Conservation (phyloP, 2,888 invertebrate genomes). For the Lasioglossum villosulum region DNA sequence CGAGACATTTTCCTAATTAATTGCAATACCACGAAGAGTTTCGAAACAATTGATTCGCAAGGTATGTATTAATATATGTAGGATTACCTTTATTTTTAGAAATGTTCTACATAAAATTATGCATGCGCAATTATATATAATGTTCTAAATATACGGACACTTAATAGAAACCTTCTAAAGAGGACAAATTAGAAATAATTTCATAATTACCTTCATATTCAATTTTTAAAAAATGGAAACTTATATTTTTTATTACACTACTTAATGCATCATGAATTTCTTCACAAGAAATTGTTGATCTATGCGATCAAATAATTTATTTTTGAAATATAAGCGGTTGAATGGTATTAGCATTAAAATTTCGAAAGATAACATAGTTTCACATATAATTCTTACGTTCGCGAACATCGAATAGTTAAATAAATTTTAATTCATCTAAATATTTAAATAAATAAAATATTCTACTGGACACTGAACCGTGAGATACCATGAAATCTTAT, state of each 20-base stretch:
- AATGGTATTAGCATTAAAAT: not conserved
- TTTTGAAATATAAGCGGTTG: too few species aligned
- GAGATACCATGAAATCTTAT: not conserved
- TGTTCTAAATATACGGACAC: too few species aligned
- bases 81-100: not conserved
- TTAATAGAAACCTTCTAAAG: too few species aligned
- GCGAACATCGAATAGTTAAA: not conserved
- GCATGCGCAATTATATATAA: not conserved
- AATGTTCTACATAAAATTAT: not conserved
- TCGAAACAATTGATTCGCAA: not conserved
- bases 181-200: too few species aligned
- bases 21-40: not conserved
- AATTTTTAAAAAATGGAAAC: too few species aligned
- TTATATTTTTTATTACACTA: too few species aligned
- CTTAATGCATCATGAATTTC: too few species aligned
- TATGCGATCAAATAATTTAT: too few species aligned
- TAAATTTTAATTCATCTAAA: not conserved
- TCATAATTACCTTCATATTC: too few species aligned
- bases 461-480: not conserved
- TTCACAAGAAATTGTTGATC: too few species aligned
- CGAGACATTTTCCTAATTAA: conserved; percentile 1
- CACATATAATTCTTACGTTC: not conserved
- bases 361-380: not conserved
- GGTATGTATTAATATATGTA: not conserved
- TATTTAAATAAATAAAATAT: not conserved